These are phyloP conservation scores for Muntiacus reevesi DNA, from an alignment of 2,113 vertebrate genomes.

Conservation along the genomic window DNA sequence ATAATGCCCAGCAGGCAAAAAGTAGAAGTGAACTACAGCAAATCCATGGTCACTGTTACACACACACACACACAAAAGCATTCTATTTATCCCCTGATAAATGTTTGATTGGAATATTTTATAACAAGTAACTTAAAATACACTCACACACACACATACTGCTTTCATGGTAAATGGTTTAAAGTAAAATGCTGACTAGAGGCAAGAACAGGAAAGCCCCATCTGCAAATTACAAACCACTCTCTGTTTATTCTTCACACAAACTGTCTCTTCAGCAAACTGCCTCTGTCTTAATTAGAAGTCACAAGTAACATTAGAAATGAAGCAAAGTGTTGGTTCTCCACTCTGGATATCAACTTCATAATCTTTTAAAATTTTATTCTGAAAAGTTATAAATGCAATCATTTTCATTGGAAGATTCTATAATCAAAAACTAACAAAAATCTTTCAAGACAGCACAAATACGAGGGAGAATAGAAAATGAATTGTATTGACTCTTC, in stretches of 20 bases:
- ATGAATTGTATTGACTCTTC: background rate
- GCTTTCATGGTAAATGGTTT: background rate
- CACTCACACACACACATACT: background rate
- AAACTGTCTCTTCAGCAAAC: background rate
- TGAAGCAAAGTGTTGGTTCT: background rate
- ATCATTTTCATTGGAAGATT: conserved; percentile 17
- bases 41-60: background rate
- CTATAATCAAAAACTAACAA: background rate
- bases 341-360: background rate
- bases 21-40: background rate
- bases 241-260: background rate
- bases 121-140: background rate
- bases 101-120: background rate
- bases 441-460: background rate
- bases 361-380: background rate
- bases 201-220: background rate
- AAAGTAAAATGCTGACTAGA: background rate
- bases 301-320: background rate
- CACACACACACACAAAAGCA: background rate
- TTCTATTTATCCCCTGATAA: background rate
- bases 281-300: background rate
- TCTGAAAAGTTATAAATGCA: background rate
- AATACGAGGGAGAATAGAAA: background rate
- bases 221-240: background rate
- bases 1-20: background rate